Evolutionary conservation across 1,140 invertebrate species (phyloP).

Genomic region (Leptinotarsa texana): DNA sequence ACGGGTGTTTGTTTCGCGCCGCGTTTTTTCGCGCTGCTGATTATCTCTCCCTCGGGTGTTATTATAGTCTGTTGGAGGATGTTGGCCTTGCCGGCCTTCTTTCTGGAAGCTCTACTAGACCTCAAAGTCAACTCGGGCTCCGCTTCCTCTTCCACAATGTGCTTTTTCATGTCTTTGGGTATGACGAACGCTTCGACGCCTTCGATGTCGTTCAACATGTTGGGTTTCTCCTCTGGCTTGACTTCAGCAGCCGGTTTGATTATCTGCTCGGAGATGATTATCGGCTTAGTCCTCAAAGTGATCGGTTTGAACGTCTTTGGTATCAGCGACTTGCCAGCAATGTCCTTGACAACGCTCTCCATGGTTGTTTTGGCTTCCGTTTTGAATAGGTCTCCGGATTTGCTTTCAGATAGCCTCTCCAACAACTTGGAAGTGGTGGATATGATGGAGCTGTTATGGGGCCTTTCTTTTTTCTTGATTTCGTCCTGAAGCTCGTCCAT

Average conservation of each 20-base stretch:
- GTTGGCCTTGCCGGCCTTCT: slow-evolving; percentile 45
- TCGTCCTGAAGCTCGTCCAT: background rate
- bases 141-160: slow-evolving; percentile 30
- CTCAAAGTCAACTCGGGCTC: background rate
- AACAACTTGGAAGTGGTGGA: slow-evolving; percentile 41
- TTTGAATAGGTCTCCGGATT: background rate
- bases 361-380: slow-evolving; percentile 4
- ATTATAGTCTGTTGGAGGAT: slow-evolving; percentile 55
- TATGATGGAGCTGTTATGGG: slow-evolving; percentile 21
- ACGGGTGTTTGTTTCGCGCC: background rate
- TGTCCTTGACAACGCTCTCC: slow-evolving; percentile 6
- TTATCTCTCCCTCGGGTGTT: slow-evolving; percentile 47
- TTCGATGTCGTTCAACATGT: slow-evolving; percentile 44
- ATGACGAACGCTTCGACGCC: slow-evolving; percentile 54
- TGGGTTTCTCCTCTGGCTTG: slow-evolving; percentile 37
- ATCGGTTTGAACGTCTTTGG: background rate
- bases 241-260: slow-evolving; percentile 46
- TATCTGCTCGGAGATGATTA: slow-evolving; percentile 53
- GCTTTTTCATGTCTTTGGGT: slow-evolving; percentile 46
- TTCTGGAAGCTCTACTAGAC: slow-evolving; percentile 10
- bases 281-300: slow-evolving; percentile 40
- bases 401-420: slow-evolving; percentile 34
- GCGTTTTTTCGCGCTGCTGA: slow-evolving; percentile 21
- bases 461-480: slow-evolving; percentile 21
- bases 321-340: background rate